phyloP scores from a whole-genome alignment of 2,888 invertebrate species.

The Sesia bembeciformis region DNA sequence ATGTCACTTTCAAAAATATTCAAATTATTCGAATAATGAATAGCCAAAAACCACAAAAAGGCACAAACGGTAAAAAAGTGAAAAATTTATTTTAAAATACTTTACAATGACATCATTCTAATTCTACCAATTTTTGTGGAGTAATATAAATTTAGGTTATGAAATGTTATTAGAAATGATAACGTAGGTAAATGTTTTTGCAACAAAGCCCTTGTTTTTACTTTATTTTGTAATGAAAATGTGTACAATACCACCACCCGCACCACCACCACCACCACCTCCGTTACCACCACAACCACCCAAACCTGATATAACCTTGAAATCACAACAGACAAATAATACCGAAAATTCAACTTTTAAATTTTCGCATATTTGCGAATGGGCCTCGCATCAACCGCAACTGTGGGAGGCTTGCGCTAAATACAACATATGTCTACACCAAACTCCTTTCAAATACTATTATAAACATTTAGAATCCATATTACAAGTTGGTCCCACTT shows the following conservation, averaged over 20 bases:
- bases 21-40: too few species aligned
- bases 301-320: slow-evolving; percentile 10
- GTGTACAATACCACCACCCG: slow-evolving; percentile 46
- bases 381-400: slow-evolving; percentile 74
- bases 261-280: slow-evolving; percentile 35
- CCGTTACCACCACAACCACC: slow-evolving; percentile 12
- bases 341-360: slow-evolving; percentile 11
- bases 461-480: slow-evolving; percentile 52
- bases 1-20: too few species aligned
- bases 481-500: slow-evolving; percentile 80
- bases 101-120: too few species aligned
- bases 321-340: neutral
- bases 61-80: too few species aligned
- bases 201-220: too few species aligned
- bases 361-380: slow-evolving; percentile 57
- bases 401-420: slow-evolving; percentile 73
- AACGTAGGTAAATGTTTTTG: too few species aligned
- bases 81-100: too few species aligned
- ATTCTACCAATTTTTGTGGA: too few species aligned
- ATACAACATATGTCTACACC: slow-evolving; percentile 63
- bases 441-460: slow-evolving; percentile 61
- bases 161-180: too few species aligned
- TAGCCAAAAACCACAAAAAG: too few species aligned
- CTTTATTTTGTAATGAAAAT: slow-evolving; percentile 18
- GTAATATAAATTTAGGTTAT: too few species aligned